Evolutionary conservation across 2,113 vertebrate species (phyloP), one percentile per base, ranked within the genome.

Genomic region (Cacatua alba): DNA sequence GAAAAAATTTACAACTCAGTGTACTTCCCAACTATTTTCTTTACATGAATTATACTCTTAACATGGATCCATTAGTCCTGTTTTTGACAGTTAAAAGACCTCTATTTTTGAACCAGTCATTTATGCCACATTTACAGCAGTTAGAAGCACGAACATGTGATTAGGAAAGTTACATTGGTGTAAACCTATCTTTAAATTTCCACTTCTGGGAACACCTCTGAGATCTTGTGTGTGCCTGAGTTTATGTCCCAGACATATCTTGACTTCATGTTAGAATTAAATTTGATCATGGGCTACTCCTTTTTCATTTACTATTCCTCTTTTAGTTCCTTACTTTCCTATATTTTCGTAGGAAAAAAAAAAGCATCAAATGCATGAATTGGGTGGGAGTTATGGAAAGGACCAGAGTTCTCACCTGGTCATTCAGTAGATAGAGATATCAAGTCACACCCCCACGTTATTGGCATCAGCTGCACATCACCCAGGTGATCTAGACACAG

Each of bases 201-300:
- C 83, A 1, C 24, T 65, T 57, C 8, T 24, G 12, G 13, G 29
- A 91, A 43, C 3, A n/a, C 4, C 5, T 82, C 25, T 76, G 48
- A 92, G 41, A 64, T 11, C 3, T 8, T 78, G 10, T 2, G 1
- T 4, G 0, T 39, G 0, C 25, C 26, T 52, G 25, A 68, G 31
- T 68, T 82, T 76, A 3, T 64, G 7, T 48, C 17, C 44, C 24
- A 85, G 26, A n/a, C 0, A 1, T 25, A 24, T 24, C 17, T 75
- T 59, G n/a, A 67, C 10, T 91, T 31, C 41, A 26, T 20, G 9
- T 72, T 52, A 52, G 16, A 74, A 72, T 62, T 55, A 51, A 55
- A 41, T 17, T 33, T 51, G 20, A 35, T 60, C 4, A 71, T 13
- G 10, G 21, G 33, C 20, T n/a, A n/a, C 33, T 59, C 33, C 23